These are phyloP conservation scores for Ginglymostoma cirratum DNA, from an alignment of 2,113 vertebrate genomes.

Conservation along the genomic window DNA sequence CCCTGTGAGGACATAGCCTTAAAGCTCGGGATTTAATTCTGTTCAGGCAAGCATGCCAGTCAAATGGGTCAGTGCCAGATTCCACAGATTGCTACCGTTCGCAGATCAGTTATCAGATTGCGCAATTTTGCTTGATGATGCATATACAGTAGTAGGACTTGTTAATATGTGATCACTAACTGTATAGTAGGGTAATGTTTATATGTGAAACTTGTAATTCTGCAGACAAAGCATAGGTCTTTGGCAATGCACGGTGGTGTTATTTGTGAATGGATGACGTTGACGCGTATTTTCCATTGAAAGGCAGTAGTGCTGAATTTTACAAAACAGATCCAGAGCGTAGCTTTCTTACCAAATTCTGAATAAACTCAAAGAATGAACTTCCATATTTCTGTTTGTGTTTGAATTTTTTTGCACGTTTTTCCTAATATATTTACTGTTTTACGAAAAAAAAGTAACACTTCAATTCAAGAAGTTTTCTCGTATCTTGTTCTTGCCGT, in stretches of 20 bases:
- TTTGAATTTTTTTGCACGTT: background rate
- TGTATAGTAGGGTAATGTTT: background rate
- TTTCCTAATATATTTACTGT: background rate
- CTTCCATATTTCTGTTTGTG: background rate
- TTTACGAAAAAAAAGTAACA: background rate
- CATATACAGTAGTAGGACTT: background rate
- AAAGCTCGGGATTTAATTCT: background rate
- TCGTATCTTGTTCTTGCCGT: background rate
- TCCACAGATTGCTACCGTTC: constrained; percentile 7
- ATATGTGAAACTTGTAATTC: background rate
- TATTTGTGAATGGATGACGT: constrained; percentile 19
- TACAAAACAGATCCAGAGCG: background rate
- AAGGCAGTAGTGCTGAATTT: background rate
- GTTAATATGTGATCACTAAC: background rate
- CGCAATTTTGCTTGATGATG: background rate
- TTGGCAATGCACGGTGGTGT: background rate
- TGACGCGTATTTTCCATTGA: background rate
- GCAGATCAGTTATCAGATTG: background rate
- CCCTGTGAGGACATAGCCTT: background rate
- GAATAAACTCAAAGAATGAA: background rate
- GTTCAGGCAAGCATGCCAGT: background rate
- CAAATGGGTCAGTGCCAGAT: constrained; percentile 2
- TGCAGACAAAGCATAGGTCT: background rate
- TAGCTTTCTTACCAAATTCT: background rate
- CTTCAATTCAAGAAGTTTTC: background rate